Evolutionary conservation across 1,140 invertebrate genomes (phyloP), one percentile per base, ranked within the genome.

Genomic region (Drosophila ironensis): DNA sequence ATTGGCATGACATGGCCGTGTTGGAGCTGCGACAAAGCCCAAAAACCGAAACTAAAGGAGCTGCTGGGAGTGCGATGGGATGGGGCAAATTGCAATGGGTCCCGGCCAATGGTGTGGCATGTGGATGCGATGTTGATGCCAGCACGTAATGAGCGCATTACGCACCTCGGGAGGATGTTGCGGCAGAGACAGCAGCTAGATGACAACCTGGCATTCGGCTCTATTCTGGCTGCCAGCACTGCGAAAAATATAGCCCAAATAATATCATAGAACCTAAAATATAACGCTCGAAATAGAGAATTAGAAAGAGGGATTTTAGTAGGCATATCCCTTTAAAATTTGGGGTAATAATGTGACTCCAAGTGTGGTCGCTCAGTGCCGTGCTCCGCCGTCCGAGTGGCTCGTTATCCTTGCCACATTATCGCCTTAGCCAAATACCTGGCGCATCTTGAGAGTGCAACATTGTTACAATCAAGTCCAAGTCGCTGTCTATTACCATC

Each of bases 361-460:
- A 11, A 41, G 2, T 12, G 3, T 35, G 7, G 8, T 17, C 33
- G 7, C 46, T 17, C 57, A 35, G 59, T 47, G 56, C 22, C 30
- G 19, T 8, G 14, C 30, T 47, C 22, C 19, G 33, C 28, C 22
- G 54, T 67, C 51, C 61, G 40, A 63, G 48, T 64, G 59, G 28
- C 74, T 84, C 71, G 80, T 84, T 84, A 86, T 84, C 80, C 80
- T 86, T 84, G 80, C 78, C 80, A 78, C 80, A 86, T 84, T 84
- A 84, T 80, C 80, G 80, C 80, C 80, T 86, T 70, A 84, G 73
- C 78, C 78, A 37, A 77, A 84, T 82, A 69, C 78, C 72, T 66
- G 50, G 72, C 78, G 78, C 72, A 50, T 77, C 77, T 82, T 72
- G 68, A 77, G 78, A 73, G 68, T 73, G 78, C 63, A 64, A 82